Evolutionary conservation across 2,797 vertebrate species (phyloP).

Genomic region (Trichosurus vulpecula): DNA sequence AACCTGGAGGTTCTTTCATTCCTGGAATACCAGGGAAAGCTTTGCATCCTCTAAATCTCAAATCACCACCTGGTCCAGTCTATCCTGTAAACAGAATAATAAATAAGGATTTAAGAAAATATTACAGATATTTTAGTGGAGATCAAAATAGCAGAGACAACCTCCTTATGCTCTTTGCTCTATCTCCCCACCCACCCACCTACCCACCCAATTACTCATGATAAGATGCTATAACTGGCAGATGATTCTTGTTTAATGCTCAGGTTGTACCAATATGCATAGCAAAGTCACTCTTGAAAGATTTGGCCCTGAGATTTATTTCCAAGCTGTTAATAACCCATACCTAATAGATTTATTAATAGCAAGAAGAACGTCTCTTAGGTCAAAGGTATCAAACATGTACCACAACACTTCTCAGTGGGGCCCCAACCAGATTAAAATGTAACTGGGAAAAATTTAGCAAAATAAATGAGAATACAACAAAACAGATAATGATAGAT

Average conservation of each 20-base stretch:
- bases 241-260: background rate
- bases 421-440: background rate
- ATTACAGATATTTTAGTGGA: background rate
- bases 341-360: background rate
- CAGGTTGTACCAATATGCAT: background rate
- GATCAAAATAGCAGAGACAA: background rate
- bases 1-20: conserved; percentile 88
- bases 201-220: background rate
- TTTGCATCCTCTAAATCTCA: conserved; percentile 79
- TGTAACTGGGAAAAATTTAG: background rate
- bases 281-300: background rate
- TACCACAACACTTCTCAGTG: background rate
- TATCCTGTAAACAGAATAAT: conserved; percentile 73
- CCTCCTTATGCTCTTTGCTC: background rate
- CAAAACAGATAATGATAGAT: fast-evolving
- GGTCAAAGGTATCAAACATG: background rate
- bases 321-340: background rate
- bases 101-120: background rate
- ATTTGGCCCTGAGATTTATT: background rate
- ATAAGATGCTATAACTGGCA: background rate
- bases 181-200: background rate
- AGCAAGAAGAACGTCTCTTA: background rate
- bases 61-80: conserved; percentile 73
- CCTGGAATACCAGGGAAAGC: conserved; percentile 85
- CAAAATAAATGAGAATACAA: background rate